Evolutionary conservation across 2,797 vertebrate species (phyloP), one percentile per base, ranked within the genome.

Genomic region (Myripristis murdjan): DNA sequence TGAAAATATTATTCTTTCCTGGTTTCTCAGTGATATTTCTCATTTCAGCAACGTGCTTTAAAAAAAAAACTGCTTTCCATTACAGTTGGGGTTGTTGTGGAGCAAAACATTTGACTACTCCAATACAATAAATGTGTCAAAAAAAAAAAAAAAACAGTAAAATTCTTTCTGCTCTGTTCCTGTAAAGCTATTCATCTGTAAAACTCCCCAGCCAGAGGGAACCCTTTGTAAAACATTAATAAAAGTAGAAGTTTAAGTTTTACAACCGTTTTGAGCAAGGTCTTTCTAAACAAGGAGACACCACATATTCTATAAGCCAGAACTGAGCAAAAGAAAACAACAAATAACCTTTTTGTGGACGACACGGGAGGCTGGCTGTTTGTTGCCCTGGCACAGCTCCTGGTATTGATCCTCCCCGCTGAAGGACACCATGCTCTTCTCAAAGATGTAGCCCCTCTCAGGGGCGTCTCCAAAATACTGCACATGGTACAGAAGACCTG

Each of bases 391-490:
- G 88, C 95, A 95, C 0, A 99, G 93, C n/a, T 95, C 92, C 26
- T 96, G 94, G 88, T 96, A 99, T 39, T 99, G 98, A 51, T 96
- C 93, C 90, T 96, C 96, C 69, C 95, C 96, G 64, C 93, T 95
- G 78, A 99, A 99, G 14, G 94, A 85, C 33, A 97, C 96, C 81
- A 99, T 95, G 89, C 96, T 98, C 90, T 97, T 99, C 89, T 97
- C 97, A 90, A 96, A 97, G 79, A 99, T 93, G 94, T 98, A 99
- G n/a, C 97, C 97, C 89, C 97, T 94, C 89, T 99, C 98, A 2
- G 98, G 97, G 48, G 95, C 94, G 20, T 98, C 96, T 56, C 98
- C 97, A 87, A 99, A 99, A 90, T 99, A 99, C 92, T 99, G 98
- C 56, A 99, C 96, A 0, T 99, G 98, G 87, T 97, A 99, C 49